phyloP scores from a whole-genome alignment of 1,140 invertebrate species.

The Neodiprion virginianus region DNA sequence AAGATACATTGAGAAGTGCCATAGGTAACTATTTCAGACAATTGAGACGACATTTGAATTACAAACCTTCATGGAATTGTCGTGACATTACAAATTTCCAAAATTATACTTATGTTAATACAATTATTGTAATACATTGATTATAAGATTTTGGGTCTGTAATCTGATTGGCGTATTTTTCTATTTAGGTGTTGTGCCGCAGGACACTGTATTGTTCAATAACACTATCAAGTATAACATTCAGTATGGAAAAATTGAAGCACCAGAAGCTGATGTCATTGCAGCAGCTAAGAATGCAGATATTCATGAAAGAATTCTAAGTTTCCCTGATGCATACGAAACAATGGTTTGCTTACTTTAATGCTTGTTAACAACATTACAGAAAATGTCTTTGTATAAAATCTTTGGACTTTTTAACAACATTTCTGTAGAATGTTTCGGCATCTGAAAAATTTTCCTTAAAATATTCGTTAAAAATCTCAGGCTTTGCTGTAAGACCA shows the following conservation, averaged over 20 bases:
- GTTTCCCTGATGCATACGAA: slow-evolving; percentile 89
- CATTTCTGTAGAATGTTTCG: slow-evolving; percentile 6
- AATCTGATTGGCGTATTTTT: slow-evolving; percentile 14
- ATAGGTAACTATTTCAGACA: slow-evolving; percentile 64
- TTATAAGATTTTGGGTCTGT: slow-evolving; percentile 16
- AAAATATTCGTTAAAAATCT: too few species aligned
- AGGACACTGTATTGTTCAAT: slow-evolving; percentile 98
- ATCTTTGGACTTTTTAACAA: background rate
- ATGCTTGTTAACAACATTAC: slow-evolving; percentile 15
- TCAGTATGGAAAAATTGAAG: slow-evolving; percentile 84
- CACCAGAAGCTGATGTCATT: slow-evolving; percentile 83
- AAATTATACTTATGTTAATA: background rate
- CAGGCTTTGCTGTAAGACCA: background rate
- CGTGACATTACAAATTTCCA: background rate
- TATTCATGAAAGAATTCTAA: slow-evolving; percentile 90
- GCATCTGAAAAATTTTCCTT: slow-evolving; percentile 5
- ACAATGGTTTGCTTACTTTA: slow-evolving; percentile 56
- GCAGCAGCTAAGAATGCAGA: slow-evolving; percentile 90
- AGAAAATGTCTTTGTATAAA: slow-evolving; percentile 20
- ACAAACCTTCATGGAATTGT: too few species aligned
- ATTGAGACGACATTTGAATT: too few species aligned
- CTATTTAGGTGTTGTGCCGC: slow-evolving; percentile 83
- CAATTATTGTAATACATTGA: slow-evolving; percentile 12
- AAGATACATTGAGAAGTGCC: slow-evolving; percentile 75
- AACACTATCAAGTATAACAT: slow-evolving; percentile 96